These are phyloP conservation scores for Coturnix japonica DNA, from an alignment of 2,113 vertebrate species.

Conservation along the genomic window DNA sequence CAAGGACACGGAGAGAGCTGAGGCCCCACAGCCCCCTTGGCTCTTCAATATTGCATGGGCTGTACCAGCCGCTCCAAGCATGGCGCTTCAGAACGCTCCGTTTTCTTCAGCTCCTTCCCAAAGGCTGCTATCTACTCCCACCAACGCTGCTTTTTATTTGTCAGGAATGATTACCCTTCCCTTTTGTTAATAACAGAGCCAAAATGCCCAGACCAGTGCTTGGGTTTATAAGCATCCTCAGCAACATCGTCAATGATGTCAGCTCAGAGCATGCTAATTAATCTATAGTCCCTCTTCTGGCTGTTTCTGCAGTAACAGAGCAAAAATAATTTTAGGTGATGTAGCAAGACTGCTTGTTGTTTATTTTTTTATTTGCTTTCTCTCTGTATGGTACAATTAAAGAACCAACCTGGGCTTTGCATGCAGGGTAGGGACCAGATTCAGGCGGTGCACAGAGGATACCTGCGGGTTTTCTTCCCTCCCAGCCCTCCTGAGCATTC, in stretches of 20 bases:
- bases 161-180: background rate
- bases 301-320: conserved; percentile 40
- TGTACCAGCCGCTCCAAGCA: background rate
- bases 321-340: background rate
- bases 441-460: background rate
- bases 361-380: background rate
- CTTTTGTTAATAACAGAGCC: background rate
- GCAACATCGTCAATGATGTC: background rate
- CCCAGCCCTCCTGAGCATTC: too few species aligned
- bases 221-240: background rate
- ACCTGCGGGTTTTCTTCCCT: too few species aligned
- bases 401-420: background rate
- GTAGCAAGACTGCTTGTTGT: background rate
- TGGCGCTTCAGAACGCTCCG: fast-evolving
- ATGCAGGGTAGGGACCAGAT: fast-evolving
- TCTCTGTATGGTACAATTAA: background rate
- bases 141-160: conserved; percentile 22
- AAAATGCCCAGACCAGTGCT: background rate
- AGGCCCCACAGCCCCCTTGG: background rate
- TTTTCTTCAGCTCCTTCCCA: background rate
- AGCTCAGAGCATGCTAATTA: background rate
- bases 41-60: conserved; percentile 21
- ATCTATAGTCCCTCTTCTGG: conserved; percentile 66
- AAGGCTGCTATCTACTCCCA: background rate
- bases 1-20: background rate